Base-by-base conservation (phyloP, 2,888 invertebrate species). In the Poecilus cupreus region DNA sequence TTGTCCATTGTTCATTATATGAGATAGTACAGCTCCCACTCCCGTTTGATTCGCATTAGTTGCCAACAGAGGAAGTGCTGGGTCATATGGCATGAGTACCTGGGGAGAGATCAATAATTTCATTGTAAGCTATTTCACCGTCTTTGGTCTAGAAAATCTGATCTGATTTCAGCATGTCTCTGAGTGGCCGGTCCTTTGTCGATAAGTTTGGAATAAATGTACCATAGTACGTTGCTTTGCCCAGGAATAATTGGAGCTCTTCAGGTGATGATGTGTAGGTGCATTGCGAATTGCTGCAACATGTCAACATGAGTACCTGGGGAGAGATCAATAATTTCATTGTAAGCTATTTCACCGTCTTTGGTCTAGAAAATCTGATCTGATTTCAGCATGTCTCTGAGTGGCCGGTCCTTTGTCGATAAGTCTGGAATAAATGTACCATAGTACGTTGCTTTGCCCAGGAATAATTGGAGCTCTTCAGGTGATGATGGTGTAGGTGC, bases 151-250 rank as follows among this genome's bases (percentile, higher is more conserved):
- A 83, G 20, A 11, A 13, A 49, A 83, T 78, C 8, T 51, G 26
- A 46, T 37, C 11, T 6, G 60, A 20, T 6, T 3, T n/a, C 11
- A 68, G 13, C 24, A 1, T 26, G 70, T 68, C 37, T 11, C 82
- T 16, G 2, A 83, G 83, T 5, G 83, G 76, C 18, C 78, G 80
- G 24, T 68, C 32, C 46, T 74, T 80, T 0, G 82, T 82, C 51
- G 83, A 60, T 8, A 83, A 51, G 51, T 83, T 54, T 8, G 77
- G 81, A 51, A 83, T 83, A 22, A 83, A 83, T 3, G 82, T 46
- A 74, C 68, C 82, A 76, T 82, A 83, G 32, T 79, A 81, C 1
- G 60, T 81, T 10, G 79, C 81, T 43, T 83, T 83, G 3, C 80
- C 80, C 26, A 83, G 37, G 37, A 83, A 82, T 37, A 83, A 51